Evolutionary conservation across 2,888 invertebrate species (phyloP).

Genomic region (Melieria picta): DNA sequence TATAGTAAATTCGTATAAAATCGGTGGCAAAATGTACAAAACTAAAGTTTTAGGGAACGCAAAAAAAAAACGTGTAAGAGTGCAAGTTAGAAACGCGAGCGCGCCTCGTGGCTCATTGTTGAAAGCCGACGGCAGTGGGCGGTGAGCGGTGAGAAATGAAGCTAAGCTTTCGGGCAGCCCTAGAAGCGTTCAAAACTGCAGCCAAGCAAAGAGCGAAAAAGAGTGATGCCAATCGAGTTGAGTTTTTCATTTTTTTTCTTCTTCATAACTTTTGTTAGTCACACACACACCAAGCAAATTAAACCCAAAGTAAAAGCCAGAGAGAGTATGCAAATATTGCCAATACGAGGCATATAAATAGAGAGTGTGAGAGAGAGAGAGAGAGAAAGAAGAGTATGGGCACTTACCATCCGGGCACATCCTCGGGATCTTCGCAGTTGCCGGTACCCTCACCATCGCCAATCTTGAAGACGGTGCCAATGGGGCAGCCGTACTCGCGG

Average conservation of each 20-base stretch:
- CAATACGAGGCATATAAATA: not conserved
- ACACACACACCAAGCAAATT: not conserved
- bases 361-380: too few species aligned
- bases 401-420: slow-evolving; percentile 94
- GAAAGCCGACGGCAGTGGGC: too few species aligned
- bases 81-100: slow-evolving; percentile 1
- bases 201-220: slow-evolving; percentile 24
- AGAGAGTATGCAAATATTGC: not conserved
- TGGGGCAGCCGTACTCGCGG: slow-evolving; percentile 94
- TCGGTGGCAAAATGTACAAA: not conserved
- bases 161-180: too few species aligned
- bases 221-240: slow-evolving; percentile 4
- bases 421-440: slow-evolving; percentile 94
- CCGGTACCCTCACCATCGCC: slow-evolving; percentile 90
- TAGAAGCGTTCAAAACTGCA: too few species aligned
- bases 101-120: not conserved
- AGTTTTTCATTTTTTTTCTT: too few species aligned
- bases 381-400: too few species aligned
- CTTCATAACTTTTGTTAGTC: not conserved
- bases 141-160: too few species aligned
- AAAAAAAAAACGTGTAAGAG: not conserved
- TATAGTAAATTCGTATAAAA: too few species aligned
- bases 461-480: slow-evolving; percentile 95
- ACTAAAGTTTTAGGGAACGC: not conserved
- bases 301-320: not conserved